phyloP scores from a whole-genome alignment of 1,140 invertebrate genomes.

The Diabrotica virgifera region DNA sequence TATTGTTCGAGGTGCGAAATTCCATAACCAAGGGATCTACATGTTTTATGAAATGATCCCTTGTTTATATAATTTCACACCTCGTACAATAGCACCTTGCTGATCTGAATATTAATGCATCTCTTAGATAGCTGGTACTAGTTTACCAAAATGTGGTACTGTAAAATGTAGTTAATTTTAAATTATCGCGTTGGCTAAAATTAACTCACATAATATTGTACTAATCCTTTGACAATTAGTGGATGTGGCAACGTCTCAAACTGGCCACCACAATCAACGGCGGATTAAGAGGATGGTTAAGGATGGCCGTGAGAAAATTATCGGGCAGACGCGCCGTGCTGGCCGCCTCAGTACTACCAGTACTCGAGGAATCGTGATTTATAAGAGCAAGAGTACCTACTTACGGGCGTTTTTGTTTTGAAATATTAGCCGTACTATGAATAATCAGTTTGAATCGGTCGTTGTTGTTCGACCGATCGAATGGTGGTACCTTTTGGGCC shows the following conservation, averaged over 20 bases:
- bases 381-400: neutral
- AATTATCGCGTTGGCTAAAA: no score
- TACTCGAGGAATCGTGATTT: constrained; percentile 2
- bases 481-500: neutral
- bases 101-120: no score
- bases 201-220: no score
- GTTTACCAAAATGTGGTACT: no score
- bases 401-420: constrained; percentile 2
- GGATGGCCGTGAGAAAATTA: constrained; percentile 1
- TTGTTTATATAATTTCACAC: no score
- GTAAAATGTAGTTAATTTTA: no score
- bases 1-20: no score
- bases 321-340: neutral
- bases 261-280: neutral
- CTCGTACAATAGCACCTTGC: no score
- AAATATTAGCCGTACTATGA: neutral
- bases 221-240: no score
- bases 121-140: no score
- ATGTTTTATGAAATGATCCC: no score
- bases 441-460: constrained; percentile 2
- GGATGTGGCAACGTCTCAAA: neutral
- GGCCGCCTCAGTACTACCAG: constrained; percentile 1
- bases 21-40: no score
- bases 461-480: neutral
- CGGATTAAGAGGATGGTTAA: constrained; percentile 2